These are phyloP conservation scores for Mizuhopecten yessoensis DNA, from an alignment of 1,140 invertebrate genomes.

Conservation along the genomic window DNA sequence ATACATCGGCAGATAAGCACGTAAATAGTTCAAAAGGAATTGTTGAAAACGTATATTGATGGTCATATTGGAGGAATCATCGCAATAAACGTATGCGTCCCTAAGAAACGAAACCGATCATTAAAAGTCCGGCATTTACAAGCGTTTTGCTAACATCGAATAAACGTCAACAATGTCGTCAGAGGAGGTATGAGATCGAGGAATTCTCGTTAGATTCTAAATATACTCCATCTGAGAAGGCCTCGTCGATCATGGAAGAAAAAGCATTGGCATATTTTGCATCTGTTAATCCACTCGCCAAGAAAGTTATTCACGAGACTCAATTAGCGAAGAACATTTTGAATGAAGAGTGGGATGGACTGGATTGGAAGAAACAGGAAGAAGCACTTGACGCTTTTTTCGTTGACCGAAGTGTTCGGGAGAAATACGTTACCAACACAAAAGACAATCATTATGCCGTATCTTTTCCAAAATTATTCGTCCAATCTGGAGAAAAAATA, in stretches of 20 bases:
- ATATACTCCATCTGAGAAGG: not conserved
- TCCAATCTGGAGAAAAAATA: not conserved
- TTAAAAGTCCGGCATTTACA: too few relatives aligned
- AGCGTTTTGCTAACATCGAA: not conserved
- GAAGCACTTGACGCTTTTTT: constrained; percentile 38
- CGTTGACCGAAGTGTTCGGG: constrained; percentile 15
- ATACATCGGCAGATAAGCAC: too few relatives aligned
- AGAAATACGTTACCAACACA: not conserved
- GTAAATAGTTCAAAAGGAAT: too few relatives aligned
- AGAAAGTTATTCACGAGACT: not conserved
- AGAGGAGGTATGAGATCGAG: not conserved
- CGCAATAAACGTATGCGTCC: too few relatives aligned
- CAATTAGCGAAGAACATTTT: not conserved
- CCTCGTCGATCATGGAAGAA: not conserved
- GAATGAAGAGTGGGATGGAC: not conserved
- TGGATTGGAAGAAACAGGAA: constrained; percentile 26
- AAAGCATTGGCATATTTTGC: not conserved
- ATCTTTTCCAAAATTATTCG: not conserved
- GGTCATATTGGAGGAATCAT: too few relatives aligned
- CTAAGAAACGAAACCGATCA: too few relatives aligned
- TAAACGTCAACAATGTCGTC: not conserved
- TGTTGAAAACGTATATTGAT: too few relatives aligned
- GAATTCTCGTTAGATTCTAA: not conserved
- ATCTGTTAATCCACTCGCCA: not conserved
- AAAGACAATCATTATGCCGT: not conserved